phyloP scores from a whole-genome alignment of 2,888 invertebrate species.

The Drosophila meridionalis region DNA sequence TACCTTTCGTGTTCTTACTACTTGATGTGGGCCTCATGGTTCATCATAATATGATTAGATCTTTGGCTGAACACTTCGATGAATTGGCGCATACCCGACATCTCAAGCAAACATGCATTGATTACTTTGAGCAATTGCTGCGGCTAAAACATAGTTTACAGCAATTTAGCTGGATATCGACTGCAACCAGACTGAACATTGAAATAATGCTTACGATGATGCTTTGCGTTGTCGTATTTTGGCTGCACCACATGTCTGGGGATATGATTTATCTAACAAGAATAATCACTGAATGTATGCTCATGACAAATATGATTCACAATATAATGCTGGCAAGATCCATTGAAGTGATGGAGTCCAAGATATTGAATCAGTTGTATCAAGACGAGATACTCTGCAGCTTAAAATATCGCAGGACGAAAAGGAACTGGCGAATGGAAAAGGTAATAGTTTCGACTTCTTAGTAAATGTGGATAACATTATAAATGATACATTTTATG shows the following conservation, averaged over 20 bases:
- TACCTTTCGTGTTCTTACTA: not conserved
- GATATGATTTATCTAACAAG: too few relatives aligned
- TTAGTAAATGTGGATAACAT: too few relatives aligned
- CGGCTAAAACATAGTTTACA: not conserved
- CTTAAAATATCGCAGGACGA: not conserved
- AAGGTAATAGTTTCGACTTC: conserved; percentile 8
- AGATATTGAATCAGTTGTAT: conserved; percentile 15
- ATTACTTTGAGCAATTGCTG: conserved; percentile 11
- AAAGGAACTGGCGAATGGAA: not conserved
- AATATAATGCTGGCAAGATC: not conserved
- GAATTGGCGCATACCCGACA: not conserved
- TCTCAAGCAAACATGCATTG: not conserved
- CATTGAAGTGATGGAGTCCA: conserved; percentile 15
- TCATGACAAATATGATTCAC: conserved; percentile 8
- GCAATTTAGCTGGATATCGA: conserved; percentile 4
- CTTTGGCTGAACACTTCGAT: not conserved
- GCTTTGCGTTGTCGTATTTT: not conserved
- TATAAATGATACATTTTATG: too few relatives aligned
- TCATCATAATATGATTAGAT: conserved; percentile 1
- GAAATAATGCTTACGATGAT: not conserved
- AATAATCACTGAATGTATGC: not conserved
- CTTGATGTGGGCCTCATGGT: conserved; percentile 9
- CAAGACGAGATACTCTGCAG: not conserved
- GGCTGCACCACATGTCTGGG: not conserved
- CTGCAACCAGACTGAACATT: not conserved